Conservation (phyloP, 2,797 vertebrate species). For the Trematomus bernacchii region DNA sequence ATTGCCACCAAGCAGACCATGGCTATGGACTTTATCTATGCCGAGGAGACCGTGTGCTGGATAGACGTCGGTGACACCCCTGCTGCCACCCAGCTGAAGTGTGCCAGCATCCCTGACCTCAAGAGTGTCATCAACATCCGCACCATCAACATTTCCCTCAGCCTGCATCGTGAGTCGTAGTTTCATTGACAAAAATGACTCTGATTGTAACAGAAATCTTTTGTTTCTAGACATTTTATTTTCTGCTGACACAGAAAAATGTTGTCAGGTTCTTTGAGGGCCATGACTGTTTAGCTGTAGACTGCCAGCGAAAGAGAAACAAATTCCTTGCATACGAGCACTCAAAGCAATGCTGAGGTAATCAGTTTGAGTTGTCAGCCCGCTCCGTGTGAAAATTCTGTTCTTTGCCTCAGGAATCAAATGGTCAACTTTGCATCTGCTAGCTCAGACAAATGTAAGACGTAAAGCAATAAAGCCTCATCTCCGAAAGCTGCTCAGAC, state of each 20-base stretch:
- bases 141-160: slow-evolving; percentile 97
- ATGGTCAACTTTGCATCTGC: slow-evolving; percentile 46
- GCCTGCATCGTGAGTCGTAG: slow-evolving; percentile 93
- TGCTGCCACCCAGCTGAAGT: slow-evolving; percentile 92
- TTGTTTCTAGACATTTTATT: background rate
- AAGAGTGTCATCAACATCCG: slow-evolving; percentile 90
- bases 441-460: slow-evolving; percentile 42
- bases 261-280: background rate
- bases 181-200: background rate
- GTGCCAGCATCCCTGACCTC: slow-evolving; percentile 93
- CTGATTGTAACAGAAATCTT: background rate
- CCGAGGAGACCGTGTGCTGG: slow-evolving; percentile 95
- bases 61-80: slow-evolving; percentile 94
- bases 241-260: slow-evolving; percentile 7
- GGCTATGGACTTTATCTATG: slow-evolving; percentile 97
- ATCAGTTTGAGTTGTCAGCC: slow-evolving; percentile 28
- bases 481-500: slow-evolving; percentile 47
- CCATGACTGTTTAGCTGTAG: background rate
- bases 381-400: slow-evolving; percentile 24
- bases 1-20: slow-evolving; percentile 94
- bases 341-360: background rate
- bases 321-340: slow-evolving; percentile 14
- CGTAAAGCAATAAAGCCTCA: slow-evolving; percentile 27
- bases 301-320: background rate
- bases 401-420: slow-evolving; percentile 44